These are phyloP conservation scores for Apamea crenata DNA, from an alignment of 2,888 invertebrate genomes.

Conservation along the genomic window DNA sequence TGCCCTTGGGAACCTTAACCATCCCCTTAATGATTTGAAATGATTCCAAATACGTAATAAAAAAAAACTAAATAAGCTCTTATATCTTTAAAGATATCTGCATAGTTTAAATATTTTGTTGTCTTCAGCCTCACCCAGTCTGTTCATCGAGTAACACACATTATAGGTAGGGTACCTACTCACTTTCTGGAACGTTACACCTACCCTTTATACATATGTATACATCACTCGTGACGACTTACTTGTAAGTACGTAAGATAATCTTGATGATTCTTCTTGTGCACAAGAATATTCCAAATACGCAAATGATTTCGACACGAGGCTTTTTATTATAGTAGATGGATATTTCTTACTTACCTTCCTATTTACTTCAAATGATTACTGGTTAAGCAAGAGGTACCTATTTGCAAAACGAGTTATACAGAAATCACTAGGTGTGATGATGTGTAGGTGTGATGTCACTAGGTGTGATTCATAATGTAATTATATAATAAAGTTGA, in stretches of 20 bases:
- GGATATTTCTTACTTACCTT: neutral
- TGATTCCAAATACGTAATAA: neutral
- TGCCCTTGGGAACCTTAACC: neutral
- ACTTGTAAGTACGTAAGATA: slow-evolving; percentile 4
- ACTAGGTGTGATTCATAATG: neutral
- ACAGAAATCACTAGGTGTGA: neutral
- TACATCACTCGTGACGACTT: neutral
- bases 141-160: neutral
- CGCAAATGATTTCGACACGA: neutral
- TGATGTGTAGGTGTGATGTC: neutral
- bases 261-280: slow-evolving; percentile 22
- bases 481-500: neutral
- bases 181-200: neutral
- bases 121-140: neutral
- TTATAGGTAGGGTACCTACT: neutral
- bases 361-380: neutral
- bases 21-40: neutral
- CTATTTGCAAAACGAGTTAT: neutral
- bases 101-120: neutral
- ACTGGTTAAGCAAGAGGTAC: too few species aligned
- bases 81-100: neutral
- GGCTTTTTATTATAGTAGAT: neutral
- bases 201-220: neutral
- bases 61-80: too few species aligned
- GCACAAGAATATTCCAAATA: neutral